Conservation (phyloP, 2,113 vertebrate species). For the Pygathrix nemaeus region DNA sequence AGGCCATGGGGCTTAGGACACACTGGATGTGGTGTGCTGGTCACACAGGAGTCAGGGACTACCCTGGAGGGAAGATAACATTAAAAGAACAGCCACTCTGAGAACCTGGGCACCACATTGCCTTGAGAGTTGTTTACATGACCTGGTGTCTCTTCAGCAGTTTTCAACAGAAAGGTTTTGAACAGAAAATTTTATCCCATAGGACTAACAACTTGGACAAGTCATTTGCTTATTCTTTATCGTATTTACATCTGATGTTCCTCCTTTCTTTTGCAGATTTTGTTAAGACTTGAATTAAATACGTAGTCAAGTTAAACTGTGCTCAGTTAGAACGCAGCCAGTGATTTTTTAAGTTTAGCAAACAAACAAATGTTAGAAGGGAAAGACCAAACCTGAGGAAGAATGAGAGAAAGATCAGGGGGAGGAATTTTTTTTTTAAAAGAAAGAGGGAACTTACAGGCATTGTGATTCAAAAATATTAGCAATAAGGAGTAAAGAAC, state of each 20-base stretch:
- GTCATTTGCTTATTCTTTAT: background rate
- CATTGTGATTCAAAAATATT: background rate
- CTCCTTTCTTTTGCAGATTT: background rate
- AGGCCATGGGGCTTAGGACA: background rate
- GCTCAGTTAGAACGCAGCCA: background rate
- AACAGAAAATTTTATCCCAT: background rate
- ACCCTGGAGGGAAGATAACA: rapidly evolving
- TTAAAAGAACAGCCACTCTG: background rate
- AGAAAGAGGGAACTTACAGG: background rate
- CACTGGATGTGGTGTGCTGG: too few species aligned
- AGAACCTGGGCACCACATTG: background rate
- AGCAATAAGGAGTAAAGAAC: background rate
- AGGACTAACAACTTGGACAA: background rate
- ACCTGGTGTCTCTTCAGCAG: background rate
- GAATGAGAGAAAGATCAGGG: background rate
- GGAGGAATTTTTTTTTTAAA: background rate
- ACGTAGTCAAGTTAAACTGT: background rate
- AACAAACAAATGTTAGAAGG: background rate
- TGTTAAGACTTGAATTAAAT: background rate
- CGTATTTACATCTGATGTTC: too few species aligned
- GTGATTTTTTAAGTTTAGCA: background rate
- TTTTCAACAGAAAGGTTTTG: background rate
- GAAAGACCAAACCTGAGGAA: background rate
- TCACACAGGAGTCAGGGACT: background rate
- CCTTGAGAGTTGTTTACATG: background rate